A percentile compares a stretch with the other conserved stretches of the same genome.
Evolutionary conservation across 1,140 invertebrate genomes (phyloP).

Genomic region (Gryon sp.): DNA sequence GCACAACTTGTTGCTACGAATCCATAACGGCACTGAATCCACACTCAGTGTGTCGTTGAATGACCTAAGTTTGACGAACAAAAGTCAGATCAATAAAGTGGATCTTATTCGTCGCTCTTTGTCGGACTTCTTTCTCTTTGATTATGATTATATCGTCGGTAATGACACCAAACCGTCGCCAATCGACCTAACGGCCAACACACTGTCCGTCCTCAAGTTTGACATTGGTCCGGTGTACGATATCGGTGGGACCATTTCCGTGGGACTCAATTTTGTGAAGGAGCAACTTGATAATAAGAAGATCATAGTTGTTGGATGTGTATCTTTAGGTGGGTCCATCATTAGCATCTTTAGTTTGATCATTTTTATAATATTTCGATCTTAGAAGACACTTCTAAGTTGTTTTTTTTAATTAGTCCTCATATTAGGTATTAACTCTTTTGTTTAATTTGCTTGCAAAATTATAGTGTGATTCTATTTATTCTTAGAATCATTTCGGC

Average conservation of each 20-base stretch:
- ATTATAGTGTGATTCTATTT: no score
- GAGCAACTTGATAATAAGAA: constrained; percentile 75
- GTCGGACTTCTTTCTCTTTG: constrained; percentile 85
- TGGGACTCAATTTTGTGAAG: constrained; percentile 83
- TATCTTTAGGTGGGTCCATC: constrained; percentile 69
- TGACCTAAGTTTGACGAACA: background rate
- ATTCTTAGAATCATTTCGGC: no score
- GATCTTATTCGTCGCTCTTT: constrained; percentile 83
- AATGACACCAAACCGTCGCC: constrained; percentile 82
- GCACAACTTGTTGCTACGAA: constrained; percentile 79
- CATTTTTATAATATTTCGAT: background rate
- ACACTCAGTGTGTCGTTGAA: constrained; percentile 62
- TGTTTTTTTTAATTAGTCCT: no score
- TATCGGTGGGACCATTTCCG: constrained; percentile 84
- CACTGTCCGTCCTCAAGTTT: constrained; percentile 83
- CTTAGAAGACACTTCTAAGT: no score
- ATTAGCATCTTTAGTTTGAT: background rate
- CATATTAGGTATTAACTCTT: no score
- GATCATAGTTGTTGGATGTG: constrained; percentile 71
- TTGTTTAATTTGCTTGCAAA: no score
- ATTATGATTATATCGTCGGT: constrained; percentile 83
- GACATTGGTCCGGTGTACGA: constrained; percentile 84
- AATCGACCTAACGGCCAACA: constrained; percentile 83
- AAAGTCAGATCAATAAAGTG: constrained; percentile 43
- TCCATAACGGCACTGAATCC: constrained; percentile 66